Evolutionary conservation across 35 echinoderm and acorn worm genomes (phyloP).

Genomic region (Ophiothrix spiculata): DNA sequence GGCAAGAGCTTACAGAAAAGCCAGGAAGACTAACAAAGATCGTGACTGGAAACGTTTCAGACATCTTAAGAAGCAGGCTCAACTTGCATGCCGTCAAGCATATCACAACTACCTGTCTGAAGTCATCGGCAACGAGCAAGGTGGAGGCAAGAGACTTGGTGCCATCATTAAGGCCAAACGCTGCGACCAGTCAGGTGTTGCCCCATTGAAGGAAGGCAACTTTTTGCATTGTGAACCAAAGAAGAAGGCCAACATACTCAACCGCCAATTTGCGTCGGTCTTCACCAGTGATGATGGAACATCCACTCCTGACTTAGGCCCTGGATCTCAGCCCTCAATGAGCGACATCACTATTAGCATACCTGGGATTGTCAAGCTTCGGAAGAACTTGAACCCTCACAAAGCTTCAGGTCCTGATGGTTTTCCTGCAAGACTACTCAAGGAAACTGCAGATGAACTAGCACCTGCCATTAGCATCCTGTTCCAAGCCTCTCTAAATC

Average conservation of each 20-base stretch:
- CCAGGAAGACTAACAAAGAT: neutral
- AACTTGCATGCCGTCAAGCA: slow-evolving; percentile 12
- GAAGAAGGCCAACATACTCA: slow-evolving; percentile 43
- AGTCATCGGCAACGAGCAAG: slow-evolving; percentile 3
- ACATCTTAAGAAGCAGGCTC: slow-evolving; percentile 6
- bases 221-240: slow-evolving; percentile 21
- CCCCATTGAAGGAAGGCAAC: slow-evolving; percentile 25
- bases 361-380: slow-evolving; percentile 30
- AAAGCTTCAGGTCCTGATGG: slow-evolving; percentile 54
- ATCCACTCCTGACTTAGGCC: slow-evolving; percentile 13
- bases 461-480: slow-evolving; percentile 31
- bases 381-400: slow-evolving; percentile 54
- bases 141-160: slow-evolving; percentile 27
- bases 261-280: slow-evolving; percentile 39
- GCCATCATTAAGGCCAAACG: slow-evolving; percentile 33
- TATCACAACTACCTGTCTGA: slow-evolving; percentile 21
- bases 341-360: slow-evolving; percentile 5
- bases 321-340: slow-evolving; percentile 19
- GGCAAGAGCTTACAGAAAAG: slow-evolving; percentile 27
- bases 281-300: slow-evolving; percentile 42
- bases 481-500: slow-evolving; percentile 29
- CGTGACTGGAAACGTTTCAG: neutral
- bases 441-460: slow-evolving; percentile 43
- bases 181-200: slow-evolving; percentile 39
- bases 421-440: slow-evolving; percentile 41